Evolutionary conservation across 2,797 vertebrate genomes (phyloP).

Genomic region (Pantherophis alleghaniensis): DNA sequence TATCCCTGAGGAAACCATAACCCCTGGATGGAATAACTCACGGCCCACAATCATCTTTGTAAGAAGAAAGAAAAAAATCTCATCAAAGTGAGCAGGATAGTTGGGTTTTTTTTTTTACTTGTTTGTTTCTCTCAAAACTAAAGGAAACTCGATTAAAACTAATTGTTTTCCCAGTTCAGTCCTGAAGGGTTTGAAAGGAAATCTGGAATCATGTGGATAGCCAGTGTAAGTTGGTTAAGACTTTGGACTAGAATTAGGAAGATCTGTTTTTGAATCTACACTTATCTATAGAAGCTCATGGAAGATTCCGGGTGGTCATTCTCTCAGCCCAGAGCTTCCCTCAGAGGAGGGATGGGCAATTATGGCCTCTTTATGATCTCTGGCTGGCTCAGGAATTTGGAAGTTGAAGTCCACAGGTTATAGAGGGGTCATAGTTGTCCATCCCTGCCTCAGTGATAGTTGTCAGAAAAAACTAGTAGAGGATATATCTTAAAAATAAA

Average conservation of each 20-base stretch:
- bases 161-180: neutral
- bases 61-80: neutral
- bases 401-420: neutral
- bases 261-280: neutral
- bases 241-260: neutral
- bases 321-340: neutral
- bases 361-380: neutral
- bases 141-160: neutral
- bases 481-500: neutral
- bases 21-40: neutral
- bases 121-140: neutral
- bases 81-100: neutral
- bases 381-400: neutral
- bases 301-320: neutral
- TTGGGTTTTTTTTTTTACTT: neutral
- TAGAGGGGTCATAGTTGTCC: neutral
- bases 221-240: neutral
- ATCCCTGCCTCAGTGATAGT: neutral
- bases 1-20: neutral
- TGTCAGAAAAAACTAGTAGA: neutral
- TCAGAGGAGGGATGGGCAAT: neutral
- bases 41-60: neutral
- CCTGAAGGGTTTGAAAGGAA: neutral
- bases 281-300: neutral
- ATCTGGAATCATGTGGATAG: neutral